Base-by-base conservation (phyloP, 2,797 vertebrate genomes). In the Molossus molossus region DNA sequence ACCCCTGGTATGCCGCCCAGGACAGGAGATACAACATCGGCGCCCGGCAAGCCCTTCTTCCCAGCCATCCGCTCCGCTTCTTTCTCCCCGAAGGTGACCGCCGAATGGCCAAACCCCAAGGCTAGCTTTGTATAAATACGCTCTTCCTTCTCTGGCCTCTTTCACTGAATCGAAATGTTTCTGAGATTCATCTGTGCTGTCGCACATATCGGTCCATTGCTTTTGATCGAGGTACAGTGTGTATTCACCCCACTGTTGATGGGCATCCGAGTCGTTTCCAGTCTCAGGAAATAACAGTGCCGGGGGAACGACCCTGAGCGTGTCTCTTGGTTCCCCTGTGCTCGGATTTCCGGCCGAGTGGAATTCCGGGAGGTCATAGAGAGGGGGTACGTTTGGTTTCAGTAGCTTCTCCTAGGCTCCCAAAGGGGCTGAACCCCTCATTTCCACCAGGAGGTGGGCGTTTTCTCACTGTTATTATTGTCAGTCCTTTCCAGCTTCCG, bases 211-310 rank as follows among this genome's bases (percentile, higher is more conserved):
- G 10, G 27, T 1, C 1, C 20, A 13, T 12, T 37, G 53, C 62
- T 81, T 69, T 33, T 70, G 1, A 5, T 17, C 40, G 2, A 2
- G 4, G 40, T 13, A 14, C 3, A 27, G 70, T 57, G 3, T 4
- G 27, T 6, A 4, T 27, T 40, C 15, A 0, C 33, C 15, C 27
- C 23, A 4, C 45, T 5, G 0, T 15, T 5, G 55, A 15, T 0
- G 27, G 50, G 57, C 67, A 25, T 62, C 65, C 33, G 72, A 62
- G 45, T 40, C 9, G 48, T 40, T 87, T 55, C 60, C 55, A 33
- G 58, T 67, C 18, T 64, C 5, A 21, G 58, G 84, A 48, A 57
- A 37, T 29, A 65, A 18, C 5, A 25, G 50, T 27, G 45, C 57
- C 10, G 3, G 9, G 18, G 15, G n/a, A 82, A 48, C 15, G 3